A percentile compares a stretch with the other conserved stretches of the same genome.
phyloP scores from a whole-genome alignment of 2,888 invertebrate species.

The Volucella bombylans region DNA sequence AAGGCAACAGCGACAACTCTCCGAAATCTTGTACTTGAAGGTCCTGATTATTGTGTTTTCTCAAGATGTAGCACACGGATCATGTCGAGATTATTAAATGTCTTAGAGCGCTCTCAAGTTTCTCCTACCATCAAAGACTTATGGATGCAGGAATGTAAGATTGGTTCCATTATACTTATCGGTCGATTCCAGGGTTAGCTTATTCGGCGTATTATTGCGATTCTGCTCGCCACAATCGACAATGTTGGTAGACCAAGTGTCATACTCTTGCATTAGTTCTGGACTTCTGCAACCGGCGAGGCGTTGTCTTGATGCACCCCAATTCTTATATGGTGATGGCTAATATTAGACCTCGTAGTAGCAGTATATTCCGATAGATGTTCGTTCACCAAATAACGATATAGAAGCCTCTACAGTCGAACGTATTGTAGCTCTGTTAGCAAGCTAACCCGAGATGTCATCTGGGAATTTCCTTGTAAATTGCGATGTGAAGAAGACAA shows the following conservation, averaged over 20 bases:
- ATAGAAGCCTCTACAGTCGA: too few species aligned
- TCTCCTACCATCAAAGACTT: conserved; percentile 94
- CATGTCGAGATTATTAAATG: conserved; percentile 90
- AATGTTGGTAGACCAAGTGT: too few species aligned
- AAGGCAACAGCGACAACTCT: conserved; percentile 89
- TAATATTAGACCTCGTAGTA: conserved; percentile 82
- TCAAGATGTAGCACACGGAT: conserved; percentile 92
- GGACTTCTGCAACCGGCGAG: conserved; percentile 90
- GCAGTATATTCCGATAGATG: conserved; percentile 85
- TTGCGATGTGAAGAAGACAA: too few species aligned
- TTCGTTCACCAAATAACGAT: too few species aligned
- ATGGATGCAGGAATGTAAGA: conserved; percentile 91
- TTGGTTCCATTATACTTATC: conserved; percentile 96
- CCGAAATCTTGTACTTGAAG: conserved; percentile 93
- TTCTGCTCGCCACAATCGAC: conserved; percentile 88
- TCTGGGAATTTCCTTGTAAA: too few species aligned
- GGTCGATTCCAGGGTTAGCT: conserved; percentile 96
- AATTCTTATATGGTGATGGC: conserved; percentile 87
- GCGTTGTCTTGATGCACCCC: conserved; percentile 89
- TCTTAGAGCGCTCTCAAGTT: conserved; percentile 93
- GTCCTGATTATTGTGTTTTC: conserved; percentile 89
- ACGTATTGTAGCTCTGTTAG: too few species aligned
- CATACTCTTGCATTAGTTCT: conserved; percentile 92
- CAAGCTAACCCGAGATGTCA: too few species aligned
- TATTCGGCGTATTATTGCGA: conserved; percentile 84